phyloP scores from a whole-genome alignment of 2,888 invertebrate species.

The Rotaria magnacalcarata region DNA sequence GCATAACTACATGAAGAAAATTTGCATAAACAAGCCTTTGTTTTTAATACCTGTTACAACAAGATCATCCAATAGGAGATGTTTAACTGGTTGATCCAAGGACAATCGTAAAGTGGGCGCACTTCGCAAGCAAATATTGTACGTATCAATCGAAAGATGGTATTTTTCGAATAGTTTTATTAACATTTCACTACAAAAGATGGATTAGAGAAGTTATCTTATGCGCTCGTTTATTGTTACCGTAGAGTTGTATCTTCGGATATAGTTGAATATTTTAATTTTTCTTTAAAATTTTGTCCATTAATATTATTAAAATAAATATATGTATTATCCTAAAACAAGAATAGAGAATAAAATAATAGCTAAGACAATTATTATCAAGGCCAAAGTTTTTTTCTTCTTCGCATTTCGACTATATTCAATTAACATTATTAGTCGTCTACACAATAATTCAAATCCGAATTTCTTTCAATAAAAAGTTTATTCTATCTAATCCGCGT shows the following conservation, averaged over 20 bases:
- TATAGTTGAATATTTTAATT: constrained; percentile 15
- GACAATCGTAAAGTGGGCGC: background rate
- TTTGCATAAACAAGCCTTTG: background rate
- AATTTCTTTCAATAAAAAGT: background rate
- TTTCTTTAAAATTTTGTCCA: constrained; percentile 32
- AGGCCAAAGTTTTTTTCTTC: background rate
- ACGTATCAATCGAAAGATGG: background rate
- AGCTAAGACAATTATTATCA: background rate
- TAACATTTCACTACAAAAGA: background rate
- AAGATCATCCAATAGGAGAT: constrained; percentile 16
- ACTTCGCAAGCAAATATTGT: background rate
- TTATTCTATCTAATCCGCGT: background rate
- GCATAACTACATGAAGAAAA: background rate
- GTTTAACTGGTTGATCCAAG: constrained; percentile 24
- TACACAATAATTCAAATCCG: background rate
- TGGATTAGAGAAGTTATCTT: too few species aligned
- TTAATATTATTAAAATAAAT: constrained; percentile 17
- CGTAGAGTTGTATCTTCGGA: constrained; percentile 24
- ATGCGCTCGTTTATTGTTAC: background rate
- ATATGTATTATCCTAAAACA: constrained; percentile 21
- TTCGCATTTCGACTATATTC: background rate
- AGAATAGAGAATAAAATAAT: background rate
- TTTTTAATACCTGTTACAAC: constrained; percentile 24
- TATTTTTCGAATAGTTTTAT: constrained; percentile 19
- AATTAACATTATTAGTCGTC: background rate